A percentile compares a stretch with the other conserved stretches of the same genome.
These are phyloP conservation scores for Brachionus rubens DNA, from an alignment of 1,140 invertebrate species.

Conservation along the genomic window DNA sequence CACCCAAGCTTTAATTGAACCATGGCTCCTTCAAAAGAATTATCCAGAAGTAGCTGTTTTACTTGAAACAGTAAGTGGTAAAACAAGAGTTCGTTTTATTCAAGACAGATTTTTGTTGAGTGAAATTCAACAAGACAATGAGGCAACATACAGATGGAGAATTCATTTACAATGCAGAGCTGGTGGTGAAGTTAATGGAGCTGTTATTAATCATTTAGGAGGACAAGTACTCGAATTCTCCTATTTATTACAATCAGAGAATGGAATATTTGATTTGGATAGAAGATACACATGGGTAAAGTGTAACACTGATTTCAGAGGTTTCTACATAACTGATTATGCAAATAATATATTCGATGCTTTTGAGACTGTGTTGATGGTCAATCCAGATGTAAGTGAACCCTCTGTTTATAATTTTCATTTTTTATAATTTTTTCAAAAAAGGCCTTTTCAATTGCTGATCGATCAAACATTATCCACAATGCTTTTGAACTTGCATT, in stretches of 20 bases:
- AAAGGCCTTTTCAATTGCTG: slow-evolving; percentile 24
- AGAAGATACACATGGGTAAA: slow-evolving; percentile 37
- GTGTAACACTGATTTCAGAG: slow-evolving; percentile 43
- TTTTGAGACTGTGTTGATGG: slow-evolving; percentile 12
- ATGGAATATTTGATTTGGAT: not conserved
- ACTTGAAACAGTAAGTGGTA: not conserved
- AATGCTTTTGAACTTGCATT: slow-evolving; percentile 30
- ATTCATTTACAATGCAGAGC: slow-evolving; percentile 43
- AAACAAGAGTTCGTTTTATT: slow-evolving; percentile 3
- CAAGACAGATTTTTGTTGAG: slow-evolving; percentile 27
- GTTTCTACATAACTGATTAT: slow-evolving; percentile 42
- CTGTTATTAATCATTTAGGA: not conserved
- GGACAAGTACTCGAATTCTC: not conserved
- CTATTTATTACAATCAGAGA: not conserved
- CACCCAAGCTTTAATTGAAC: slow-evolving; percentile 5
- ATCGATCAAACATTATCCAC: slow-evolving; percentile 30
- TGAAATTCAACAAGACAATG: slow-evolving; percentile 16
- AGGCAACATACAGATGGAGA: not conserved
- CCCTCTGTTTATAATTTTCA: not conserved
- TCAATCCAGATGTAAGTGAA: not conserved
- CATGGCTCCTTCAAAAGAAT: slow-evolving; percentile 34
- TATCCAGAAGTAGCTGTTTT: slow-evolving; percentile 45
- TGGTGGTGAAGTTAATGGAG: not conserved
- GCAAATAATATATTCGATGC: slow-evolving; percentile 12
- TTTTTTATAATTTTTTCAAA: not conserved